Conservation (phyloP, 2,888 invertebrate species). For the Drosophila parthenogenetica region DNA sequence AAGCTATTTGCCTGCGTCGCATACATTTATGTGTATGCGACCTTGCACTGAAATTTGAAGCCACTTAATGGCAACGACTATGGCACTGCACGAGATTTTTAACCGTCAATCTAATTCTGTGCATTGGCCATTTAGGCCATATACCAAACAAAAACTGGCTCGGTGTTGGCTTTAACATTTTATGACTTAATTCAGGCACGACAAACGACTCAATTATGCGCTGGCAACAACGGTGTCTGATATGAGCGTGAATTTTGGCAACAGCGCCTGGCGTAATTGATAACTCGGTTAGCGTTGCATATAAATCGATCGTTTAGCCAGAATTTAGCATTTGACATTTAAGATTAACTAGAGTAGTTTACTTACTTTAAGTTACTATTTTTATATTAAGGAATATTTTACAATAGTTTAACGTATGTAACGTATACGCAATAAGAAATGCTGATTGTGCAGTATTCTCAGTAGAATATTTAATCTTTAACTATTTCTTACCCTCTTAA, state of each 20-base stretch:
- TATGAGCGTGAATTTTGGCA: neutral
- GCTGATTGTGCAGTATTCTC: too few relatives aligned
- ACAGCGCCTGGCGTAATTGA: neutral
- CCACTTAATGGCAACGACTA: slow-evolving; percentile 40
- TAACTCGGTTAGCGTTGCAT: neutral
- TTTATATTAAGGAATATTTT: too few relatives aligned
- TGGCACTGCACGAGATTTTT: neutral
- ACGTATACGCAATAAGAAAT: too few relatives aligned
- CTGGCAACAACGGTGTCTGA: neutral
- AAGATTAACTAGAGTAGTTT: too few relatives aligned
- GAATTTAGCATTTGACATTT: neutral
- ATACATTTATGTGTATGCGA: slow-evolving; percentile 28
- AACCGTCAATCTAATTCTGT: slow-evolving; percentile 37
- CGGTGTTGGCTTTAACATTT: slow-evolving; percentile 33
- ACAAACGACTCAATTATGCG: slow-evolving; percentile 35
- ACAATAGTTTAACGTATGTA: too few relatives aligned
- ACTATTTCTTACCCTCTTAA: neutral
- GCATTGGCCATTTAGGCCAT: slow-evolving; percentile 16
- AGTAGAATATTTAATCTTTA: neutral
- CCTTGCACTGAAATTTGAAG: slow-evolving; percentile 55
- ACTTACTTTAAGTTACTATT: too few relatives aligned
- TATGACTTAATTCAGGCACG: slow-evolving; percentile 45
- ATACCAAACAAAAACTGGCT: slow-evolving; percentile 12
- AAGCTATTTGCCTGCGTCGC: slow-evolving; percentile 55
- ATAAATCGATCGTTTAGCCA: neutral